Conservation (phyloP, 2,888 invertebrate genomes). For the Tetranychus piercei region DNA sequence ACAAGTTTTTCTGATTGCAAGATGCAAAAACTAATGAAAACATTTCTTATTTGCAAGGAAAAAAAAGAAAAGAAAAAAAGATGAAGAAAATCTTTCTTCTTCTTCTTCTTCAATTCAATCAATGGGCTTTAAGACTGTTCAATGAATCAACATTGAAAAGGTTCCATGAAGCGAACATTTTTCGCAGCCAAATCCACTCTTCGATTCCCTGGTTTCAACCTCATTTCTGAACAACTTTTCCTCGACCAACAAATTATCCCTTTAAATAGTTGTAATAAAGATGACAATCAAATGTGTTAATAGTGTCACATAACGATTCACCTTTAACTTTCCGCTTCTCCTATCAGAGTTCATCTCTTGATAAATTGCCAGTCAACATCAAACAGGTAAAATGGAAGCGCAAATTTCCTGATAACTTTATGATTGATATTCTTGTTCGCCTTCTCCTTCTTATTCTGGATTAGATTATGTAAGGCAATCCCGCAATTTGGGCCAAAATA, state of each 20-base stretch:
- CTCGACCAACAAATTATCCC: neutral
- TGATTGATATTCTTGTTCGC: neutral
- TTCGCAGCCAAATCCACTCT: neutral
- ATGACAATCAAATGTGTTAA: too few species aligned
- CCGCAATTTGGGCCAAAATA: neutral
- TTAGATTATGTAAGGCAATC: too few species aligned
- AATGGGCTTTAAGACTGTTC: neutral
- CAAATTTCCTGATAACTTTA: neutral
- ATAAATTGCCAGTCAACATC: neutral
- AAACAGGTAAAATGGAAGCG: neutral
- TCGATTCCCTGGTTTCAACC: neutral
- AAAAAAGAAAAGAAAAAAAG: neutral
- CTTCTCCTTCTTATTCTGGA: too few species aligned
- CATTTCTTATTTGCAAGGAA: neutral
- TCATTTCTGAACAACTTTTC: neutral
- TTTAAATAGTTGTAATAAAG: neutral
- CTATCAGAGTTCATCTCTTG: neutral
- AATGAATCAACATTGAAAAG: neutral
- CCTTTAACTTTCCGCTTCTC: neutral
- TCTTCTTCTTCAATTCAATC: neutral
- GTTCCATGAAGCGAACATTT: neutral
- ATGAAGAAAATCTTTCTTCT: neutral
- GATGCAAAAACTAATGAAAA: neutral
- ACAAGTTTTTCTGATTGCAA: neutral
- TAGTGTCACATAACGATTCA: too few species aligned